Percentiles rank a stretch among this genome's conserved stretches.
These are phyloP conservation scores for Tuberolachnus salignus DNA, from an alignment of 2,888 invertebrate genomes.

Conservation along the genomic window DNA sequence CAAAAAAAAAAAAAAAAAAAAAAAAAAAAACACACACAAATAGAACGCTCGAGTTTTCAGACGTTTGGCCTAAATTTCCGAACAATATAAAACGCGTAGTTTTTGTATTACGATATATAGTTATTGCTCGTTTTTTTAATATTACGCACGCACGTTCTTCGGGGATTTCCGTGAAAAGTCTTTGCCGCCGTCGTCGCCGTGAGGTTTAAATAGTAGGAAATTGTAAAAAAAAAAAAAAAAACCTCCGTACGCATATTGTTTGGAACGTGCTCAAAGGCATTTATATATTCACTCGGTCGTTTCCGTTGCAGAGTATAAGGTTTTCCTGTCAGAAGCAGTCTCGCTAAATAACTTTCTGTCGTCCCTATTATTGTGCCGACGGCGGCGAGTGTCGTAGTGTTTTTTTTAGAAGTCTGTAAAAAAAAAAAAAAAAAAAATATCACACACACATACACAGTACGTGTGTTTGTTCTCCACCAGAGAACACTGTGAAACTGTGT, in stretches of 20 bases:
- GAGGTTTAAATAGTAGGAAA: background rate
- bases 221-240: too few relatives aligned
- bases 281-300: conserved; percentile 1
- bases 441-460: background rate
- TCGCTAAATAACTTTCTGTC: background rate
- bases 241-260: background rate
- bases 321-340: conserved; percentile 38
- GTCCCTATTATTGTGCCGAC: too few relatives aligned
- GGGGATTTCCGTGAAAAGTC: background rate
- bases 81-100: too few relatives aligned
- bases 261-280: background rate
- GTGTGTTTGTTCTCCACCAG: background rate
- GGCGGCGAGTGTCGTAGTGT: background rate
- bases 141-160: too few relatives aligned
- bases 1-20: too few relatives aligned
- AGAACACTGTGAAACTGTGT: too few relatives aligned
- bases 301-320: background rate
- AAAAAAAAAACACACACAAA: too few relatives aligned
- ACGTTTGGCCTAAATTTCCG: too few relatives aligned
- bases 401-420: background rate
- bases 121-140: too few relatives aligned
- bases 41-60: too few relatives aligned
- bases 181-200: background rate
- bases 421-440: too few relatives aligned
- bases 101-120: too few relatives aligned